phyloP scores from a whole-genome alignment of 2,888 invertebrate species.

The Norana najaformis region DNA sequence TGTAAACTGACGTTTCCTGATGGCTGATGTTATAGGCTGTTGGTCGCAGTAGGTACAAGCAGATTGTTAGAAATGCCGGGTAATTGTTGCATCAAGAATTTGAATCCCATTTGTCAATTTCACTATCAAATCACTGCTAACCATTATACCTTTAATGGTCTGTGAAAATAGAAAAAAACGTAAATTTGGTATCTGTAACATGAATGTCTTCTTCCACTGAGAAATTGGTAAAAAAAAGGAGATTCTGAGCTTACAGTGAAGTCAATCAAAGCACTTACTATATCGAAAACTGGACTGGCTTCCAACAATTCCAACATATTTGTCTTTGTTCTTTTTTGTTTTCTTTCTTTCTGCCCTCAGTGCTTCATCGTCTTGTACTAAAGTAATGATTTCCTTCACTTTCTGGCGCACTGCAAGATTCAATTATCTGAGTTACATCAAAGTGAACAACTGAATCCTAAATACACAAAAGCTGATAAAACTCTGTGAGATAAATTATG shows the following conservation, averaged over 20 bases:
- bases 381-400: conserved; percentile 87
- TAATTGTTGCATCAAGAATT: too few relatives aligned
- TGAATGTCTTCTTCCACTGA: neutral
- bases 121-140: neutral
- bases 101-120: too few relatives aligned
- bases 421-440: neutral
- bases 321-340: conserved; percentile 97
- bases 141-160: neutral
- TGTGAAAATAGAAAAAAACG: neutral
- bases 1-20: neutral
- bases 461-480: neutral
- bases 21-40: neutral
- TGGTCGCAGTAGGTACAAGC: neutral
- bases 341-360: conserved; percentile 94
- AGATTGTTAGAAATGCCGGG: too few relatives aligned
- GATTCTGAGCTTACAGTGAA: neutral
- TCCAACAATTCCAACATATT: conserved; percentile 75
- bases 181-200: neutral
- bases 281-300: conserved; percentile 21
- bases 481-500: neutral
- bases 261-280: neutral
- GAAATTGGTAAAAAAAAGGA: neutral
- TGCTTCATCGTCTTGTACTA: conserved; percentile 96
- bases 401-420: conserved; percentile 67
- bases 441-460: neutral